Base-by-base conservation (phyloP, 1,140 invertebrate genomes). In the Sitophilus oryzae region DNA sequence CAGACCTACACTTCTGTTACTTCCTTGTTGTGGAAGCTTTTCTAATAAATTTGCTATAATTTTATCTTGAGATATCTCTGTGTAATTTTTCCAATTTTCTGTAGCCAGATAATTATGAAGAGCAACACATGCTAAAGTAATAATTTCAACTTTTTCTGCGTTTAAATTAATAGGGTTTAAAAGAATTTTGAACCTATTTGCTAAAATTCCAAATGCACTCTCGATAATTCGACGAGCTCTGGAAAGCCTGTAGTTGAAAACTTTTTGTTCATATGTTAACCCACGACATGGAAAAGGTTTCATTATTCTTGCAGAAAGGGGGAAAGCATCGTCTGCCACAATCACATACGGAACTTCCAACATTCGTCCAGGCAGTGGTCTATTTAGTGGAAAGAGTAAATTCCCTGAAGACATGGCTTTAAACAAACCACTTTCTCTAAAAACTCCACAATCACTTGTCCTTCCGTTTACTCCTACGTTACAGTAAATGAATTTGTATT, bases 181-280 rank as follows among this genome's bases (percentile, higher is more conserved):
- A 3, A 60, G 22, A 40, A 60, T 20, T 46, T 47, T 45, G 23
- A 56, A 60, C 41, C 47, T 51, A 38, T 56, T 60, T 2, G 62
- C 64, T 58, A 74, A 55, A 34, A 73, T 72, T 37, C 73, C 73
- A 62, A 75, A 75, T 3, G 69, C 63, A 65, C 69, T 72, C 66
- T 74, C 69, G 41, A 74, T 59, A 19, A 61, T 56, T 47, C 69
- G 40, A 50, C 71, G 61, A 36, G 65, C 66, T 50, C 72, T 55
- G 22, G 59, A 69, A 49, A 74, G 56, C 41, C 70, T 60, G 51
- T 78, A 78, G 56, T 79, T 77, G 61, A 71, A 79, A 37, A 76
- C 64, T 52, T 63, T 63, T 63, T 76, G 52, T 50, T 68, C 44
- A 6, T 62, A 41, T 25, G 56, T 58, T 15, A 73, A 51, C 63